Base-by-base conservation (phyloP, 2,113 vertebrate species). In the Capreolus pygargus region DNA sequence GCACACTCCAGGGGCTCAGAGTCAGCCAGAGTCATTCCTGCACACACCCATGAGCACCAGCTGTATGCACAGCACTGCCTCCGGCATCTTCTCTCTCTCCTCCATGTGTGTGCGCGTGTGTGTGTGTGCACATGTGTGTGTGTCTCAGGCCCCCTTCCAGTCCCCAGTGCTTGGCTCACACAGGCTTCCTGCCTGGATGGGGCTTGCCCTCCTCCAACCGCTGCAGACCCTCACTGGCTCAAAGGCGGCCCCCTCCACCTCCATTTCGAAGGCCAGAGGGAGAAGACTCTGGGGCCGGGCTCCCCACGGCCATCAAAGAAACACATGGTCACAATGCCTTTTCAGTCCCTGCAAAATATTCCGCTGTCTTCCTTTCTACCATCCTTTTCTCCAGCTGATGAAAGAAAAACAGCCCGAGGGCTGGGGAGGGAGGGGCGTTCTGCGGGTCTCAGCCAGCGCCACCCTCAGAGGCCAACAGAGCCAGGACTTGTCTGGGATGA, bases 401-500 rank as follows among this genome's bases (percentile, higher is more conserved):
- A 98, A 98, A 98, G 97, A 19, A 97, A 98, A 98, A 97, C 67
- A 28, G 33, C 52, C 4, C 5, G 1, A 43, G 30, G 30, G 1
- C 43, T 28, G 5, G 91, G 86, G 96, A 95, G 96, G 97, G 91
- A 88, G 95, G 79, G 93, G 78, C 91, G 70, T 90, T 92, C 92
- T 0, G 95, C 1, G 1, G 74, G 14, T 2, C 90, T 84, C 94
- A 10, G 97, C 61, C 91, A 95, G 97, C 50, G 70, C 91, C 15
- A 76, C 81, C 88, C 94, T 92, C 86, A 43, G 15, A 47, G 84
- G 87, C 96, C 92, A 95, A 94, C 98, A 98, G 98, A 98, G 96
- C 91, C 89, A 1, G 50, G 88, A 52, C 92, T 98, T 97, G 95
- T 98, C 95, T 25, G 2, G 28, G 1, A 27, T 98, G 98, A 98